A percentile compares a stretch with the other conserved stretches of the same genome.
phyloP scores from a whole-genome alignment of 2,113 vertebrate species.

The Anoplopoma fimbria region DNA sequence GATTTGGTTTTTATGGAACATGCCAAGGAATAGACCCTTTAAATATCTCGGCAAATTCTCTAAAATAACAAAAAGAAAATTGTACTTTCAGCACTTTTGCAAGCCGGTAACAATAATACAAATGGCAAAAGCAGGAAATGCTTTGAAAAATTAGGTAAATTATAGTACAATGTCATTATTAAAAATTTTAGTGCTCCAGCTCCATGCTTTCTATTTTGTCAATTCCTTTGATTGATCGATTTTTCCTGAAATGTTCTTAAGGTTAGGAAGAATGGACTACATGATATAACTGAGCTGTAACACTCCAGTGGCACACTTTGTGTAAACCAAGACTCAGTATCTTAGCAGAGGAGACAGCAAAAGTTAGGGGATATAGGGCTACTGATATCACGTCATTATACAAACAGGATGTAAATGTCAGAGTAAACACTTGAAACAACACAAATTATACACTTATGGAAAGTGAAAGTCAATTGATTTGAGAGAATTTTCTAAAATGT shows the following conservation, averaged over 20 bases:
- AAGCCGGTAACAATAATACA: background rate
- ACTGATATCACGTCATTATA: background rate
- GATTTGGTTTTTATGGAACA: background rate
- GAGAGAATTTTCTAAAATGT: background rate
- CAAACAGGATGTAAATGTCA: background rate
- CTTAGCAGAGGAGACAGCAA: background rate
- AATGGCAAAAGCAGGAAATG: background rate
- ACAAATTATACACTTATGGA: background rate
- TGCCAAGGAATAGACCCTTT: background rate
- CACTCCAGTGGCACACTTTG: background rate
- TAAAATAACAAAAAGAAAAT: background rate
- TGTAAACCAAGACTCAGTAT: background rate
- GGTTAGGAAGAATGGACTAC: background rate
- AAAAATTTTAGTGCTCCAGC: background rate
- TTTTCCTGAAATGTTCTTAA: background rate
- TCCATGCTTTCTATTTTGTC: background rate
- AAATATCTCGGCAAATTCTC: background rate
- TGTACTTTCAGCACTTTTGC: background rate
- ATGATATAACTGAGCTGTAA: background rate
- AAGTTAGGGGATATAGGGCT: background rate
- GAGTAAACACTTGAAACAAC: background rate
- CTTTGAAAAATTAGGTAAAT: no score
- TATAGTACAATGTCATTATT: background rate
- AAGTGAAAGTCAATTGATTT: background rate
- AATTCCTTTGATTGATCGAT: background rate